Evolutionary conservation across 2,888 invertebrate genomes (phyloP), one percentile per base, ranked within the genome.

Genomic region (Cheilosia vulpina): DNA sequence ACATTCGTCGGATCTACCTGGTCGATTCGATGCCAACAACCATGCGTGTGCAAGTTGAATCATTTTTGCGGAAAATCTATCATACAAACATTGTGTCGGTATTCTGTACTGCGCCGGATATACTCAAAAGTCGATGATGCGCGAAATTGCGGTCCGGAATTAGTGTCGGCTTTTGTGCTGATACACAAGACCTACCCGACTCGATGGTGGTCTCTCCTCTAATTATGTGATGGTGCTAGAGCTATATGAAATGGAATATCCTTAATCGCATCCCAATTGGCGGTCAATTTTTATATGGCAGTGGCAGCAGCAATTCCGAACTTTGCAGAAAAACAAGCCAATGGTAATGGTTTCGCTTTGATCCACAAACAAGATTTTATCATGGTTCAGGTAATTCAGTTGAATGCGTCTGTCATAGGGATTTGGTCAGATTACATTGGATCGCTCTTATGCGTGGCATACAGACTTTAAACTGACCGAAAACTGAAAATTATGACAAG

Each of bases 81-180:
- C 7, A 47, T 24, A 50, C 45, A 41, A 53, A 19, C 43, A 43
- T 15, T 43, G 38, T 38, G 38, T 7, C 9, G 2, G 9, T 69
- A 15, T 41, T 1, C 21, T 17, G 21, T n/a, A 43, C 19, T 17
- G 24, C 17, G n/a, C 15, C 45, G 47, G 24, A 43, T 58, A 41
- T 52, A 58, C 31, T 17, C 65, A 52, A 66, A 50, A 66, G 52
- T 58, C 58, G 66, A 66, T 50, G 76, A 76, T 58, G 76, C 66
- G 66, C 66, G 66, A 76, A 76, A 76, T 76, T 76, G 76, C 66
- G 76, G 76, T 50, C 50, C 47, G 66, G 75, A 47, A 65, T 75
- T 75, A 75, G 65, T 75, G 75, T 76, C 66, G 66, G 76, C 66
- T 76, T 76, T 76, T 76, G 52, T 58, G 66, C 60, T 66, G 66